Evolutionary conservation across 2,888 invertebrate genomes (phyloP).

Genomic region (Cistogaster globosa): DNA sequence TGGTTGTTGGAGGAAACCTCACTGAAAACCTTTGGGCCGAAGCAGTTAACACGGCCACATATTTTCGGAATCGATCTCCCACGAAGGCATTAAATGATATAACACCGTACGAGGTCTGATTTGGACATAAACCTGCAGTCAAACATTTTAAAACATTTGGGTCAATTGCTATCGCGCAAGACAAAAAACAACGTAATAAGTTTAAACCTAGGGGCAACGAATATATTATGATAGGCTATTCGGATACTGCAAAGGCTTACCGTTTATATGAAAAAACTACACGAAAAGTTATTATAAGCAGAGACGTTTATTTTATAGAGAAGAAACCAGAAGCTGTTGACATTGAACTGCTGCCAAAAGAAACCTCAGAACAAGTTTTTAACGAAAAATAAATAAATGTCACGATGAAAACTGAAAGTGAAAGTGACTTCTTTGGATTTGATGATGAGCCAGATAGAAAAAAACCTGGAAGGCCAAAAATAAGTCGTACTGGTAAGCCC

Average conservation of each 20-base stretch:
- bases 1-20: constrained; percentile 71
- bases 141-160: constrained; percentile 29
- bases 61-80: constrained; percentile 34
- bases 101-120: constrained; percentile 70
- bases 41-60: constrained; percentile 65
- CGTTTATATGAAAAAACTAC: constrained; percentile 31
- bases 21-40: constrained; percentile 70
- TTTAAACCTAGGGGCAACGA: constrained; percentile 63
- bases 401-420: background rate
- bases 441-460: background rate
- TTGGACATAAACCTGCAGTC: constrained; percentile 41
- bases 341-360: background rate
- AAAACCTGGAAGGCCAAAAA: constrained; percentile 32
- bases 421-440: background rate
- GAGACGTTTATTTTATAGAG: constrained; percentile 55
- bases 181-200: constrained; percentile 60
- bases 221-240: constrained; percentile 50
- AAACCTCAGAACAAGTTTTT: background rate
- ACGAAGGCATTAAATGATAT: constrained; percentile 56
- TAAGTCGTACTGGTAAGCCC: constrained; percentile 40
- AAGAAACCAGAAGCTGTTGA: background rate
- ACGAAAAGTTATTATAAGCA: constrained; percentile 17
- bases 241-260: constrained; percentile 48
- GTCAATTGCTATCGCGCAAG: constrained; percentile 48
- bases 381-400: background rate